Percentiles rank a stretch among this genome's conserved stretches.
These are phyloP conservation scores for Pantherophis guttatus DNA, from an alignment of 2,113 vertebrate species.

Conservation along the genomic window DNA sequence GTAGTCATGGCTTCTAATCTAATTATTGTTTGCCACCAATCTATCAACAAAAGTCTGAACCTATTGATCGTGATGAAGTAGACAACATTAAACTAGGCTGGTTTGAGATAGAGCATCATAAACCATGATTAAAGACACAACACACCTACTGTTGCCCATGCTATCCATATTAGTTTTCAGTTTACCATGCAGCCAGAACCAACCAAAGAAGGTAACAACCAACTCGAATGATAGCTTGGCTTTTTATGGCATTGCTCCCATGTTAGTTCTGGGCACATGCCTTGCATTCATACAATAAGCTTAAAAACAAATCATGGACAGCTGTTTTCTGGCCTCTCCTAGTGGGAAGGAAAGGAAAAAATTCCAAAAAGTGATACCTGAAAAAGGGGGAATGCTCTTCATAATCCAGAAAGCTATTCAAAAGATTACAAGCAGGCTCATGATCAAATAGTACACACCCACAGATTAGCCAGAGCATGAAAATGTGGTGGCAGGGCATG, in stretches of 20 bases:
- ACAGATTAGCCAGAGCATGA: background rate
- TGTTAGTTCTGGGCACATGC: background rate
- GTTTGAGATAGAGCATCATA: background rate
- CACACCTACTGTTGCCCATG: background rate
- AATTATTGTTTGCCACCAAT: background rate
- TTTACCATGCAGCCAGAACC: background rate
- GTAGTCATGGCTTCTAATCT: background rate
- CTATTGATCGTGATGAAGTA: background rate
- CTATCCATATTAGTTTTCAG: background rate
- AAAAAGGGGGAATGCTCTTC: background rate
- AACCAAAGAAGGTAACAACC: background rate
- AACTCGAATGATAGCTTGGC: background rate
- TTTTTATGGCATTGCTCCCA: background rate
- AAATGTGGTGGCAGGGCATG: too few relatives aligned
- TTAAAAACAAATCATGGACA: background rate
- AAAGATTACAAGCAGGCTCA: background rate
- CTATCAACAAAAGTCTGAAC: background rate
- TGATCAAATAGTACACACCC: background rate
- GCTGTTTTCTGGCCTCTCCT: background rate
- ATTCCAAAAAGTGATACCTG: background rate
- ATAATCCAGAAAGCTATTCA: background rate
- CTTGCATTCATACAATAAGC: background rate
- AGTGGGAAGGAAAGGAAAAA: background rate
- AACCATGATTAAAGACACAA: background rate
- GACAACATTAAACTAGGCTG: background rate